Percentiles rank a stretch among this genome's conserved stretches.
These are phyloP conservation scores for Anoplolepis gracilipes DNA, from an alignment of 1,140 invertebrate species.

Conservation along the genomic window DNA sequence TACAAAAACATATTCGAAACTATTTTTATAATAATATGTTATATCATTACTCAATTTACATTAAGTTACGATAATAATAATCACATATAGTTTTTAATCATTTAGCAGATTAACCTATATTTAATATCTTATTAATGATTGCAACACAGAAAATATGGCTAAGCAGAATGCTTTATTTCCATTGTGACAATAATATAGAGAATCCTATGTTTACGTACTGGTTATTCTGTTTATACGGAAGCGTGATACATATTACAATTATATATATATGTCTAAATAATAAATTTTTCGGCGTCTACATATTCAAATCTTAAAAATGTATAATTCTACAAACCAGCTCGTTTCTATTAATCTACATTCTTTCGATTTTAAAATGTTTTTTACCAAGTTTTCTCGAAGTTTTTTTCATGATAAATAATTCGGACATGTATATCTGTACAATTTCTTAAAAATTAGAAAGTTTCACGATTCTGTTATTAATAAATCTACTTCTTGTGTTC, in stretches of 20 bases:
- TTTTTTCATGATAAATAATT: not conserved
- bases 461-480: not conserved
- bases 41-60: slow-evolving; percentile 9
- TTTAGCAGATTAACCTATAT: slow-evolving; percentile 11
- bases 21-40: slow-evolving; percentile 20
- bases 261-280: slow-evolving; percentile 8
- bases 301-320: slow-evolving; percentile 5
- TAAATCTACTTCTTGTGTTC: not conserved
- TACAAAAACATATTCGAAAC: not conserved
- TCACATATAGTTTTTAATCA: slow-evolving; percentile 33
- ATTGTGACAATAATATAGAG: slow-evolving; percentile 27
- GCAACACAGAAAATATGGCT: not conserved
- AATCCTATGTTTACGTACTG: slow-evolving; percentile 10
- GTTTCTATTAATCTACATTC: not conserved
- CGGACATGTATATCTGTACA: not conserved
- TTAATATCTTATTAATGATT: slow-evolving; percentile 14
- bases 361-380: not conserved
- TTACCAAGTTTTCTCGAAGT: no score
- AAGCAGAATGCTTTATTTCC: slow-evolving; percentile 33
- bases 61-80: slow-evolving; percentile 14
- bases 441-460: slow-evolving; percentile 38
- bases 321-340: not conserved
- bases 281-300: slow-evolving; percentile 1
- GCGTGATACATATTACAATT: slow-evolving; percentile 24
- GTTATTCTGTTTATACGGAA: slow-evolving; percentile 27